These are phyloP conservation scores for Eulemur albifrons DNA, from an alignment of 2,797 vertebrate genomes.

Conservation along the genomic window DNA sequence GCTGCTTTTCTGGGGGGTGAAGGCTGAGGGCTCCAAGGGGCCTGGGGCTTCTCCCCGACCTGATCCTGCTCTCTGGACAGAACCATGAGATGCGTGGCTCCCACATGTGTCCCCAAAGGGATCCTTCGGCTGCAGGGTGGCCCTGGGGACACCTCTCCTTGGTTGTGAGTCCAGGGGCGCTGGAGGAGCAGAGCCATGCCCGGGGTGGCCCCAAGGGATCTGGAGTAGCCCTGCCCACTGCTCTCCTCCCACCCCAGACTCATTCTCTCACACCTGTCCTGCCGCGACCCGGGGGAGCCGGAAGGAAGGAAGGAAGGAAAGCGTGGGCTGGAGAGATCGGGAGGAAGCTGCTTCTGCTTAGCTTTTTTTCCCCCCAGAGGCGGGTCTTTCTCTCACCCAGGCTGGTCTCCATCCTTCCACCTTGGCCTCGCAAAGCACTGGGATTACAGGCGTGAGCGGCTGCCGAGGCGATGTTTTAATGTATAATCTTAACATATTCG, in stretches of 20 bases:
- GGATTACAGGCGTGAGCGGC: neutral
- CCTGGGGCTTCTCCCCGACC: neutral
- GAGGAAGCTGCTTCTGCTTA: neutral
- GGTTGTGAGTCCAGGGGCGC: neutral
- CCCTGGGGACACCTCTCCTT: neutral
- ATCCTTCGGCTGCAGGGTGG: neutral
- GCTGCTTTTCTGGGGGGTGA: neutral
- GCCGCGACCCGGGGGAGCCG: neutral
- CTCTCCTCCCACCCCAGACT: neutral
- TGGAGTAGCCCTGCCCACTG: neutral
- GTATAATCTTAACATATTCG: neutral
- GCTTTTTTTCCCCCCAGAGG: neutral
- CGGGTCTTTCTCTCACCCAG: too few species aligned
- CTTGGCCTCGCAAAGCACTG: neutral
- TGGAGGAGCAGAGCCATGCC: neutral
- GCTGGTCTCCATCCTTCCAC: neutral
- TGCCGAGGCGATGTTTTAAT: neutral
- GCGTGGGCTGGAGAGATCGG: fast-evolving
- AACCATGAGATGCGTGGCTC: fast-evolving
- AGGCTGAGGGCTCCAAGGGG: neutral
- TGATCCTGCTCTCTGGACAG: neutral
- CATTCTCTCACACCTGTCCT: fast-evolving
- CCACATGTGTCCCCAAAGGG: neutral
- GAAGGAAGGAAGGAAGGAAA: neutral
- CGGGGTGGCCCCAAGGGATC: fast-evolving